Conservation (phyloP, 2,888 invertebrate genomes). For the Ophioninae sp. region DNA sequence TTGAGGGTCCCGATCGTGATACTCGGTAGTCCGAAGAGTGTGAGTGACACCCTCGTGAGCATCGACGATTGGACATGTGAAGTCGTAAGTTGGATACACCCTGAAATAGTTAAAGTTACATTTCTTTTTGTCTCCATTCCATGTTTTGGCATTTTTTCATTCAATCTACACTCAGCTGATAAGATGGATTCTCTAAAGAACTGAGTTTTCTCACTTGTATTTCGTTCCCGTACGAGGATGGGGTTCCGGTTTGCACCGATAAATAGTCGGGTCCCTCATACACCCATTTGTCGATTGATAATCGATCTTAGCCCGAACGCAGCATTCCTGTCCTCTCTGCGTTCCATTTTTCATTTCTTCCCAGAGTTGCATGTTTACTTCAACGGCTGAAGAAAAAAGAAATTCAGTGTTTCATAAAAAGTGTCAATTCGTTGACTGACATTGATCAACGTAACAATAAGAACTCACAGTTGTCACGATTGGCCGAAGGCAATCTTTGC, state of each 20-base stretch:
- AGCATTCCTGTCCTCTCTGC: constrained; percentile 91
- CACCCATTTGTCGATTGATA: constrained; percentile 98
- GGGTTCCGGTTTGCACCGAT: constrained; percentile 96
- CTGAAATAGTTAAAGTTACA: constrained; percentile 81
- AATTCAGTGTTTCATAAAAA: neutral
- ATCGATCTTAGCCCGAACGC: constrained; percentile 98
- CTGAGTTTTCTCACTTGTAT: constrained; percentile 86
- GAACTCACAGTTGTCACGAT: constrained; percentile 90
- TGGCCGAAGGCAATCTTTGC: constrained; percentile 91
- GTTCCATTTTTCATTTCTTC: constrained; percentile 96
- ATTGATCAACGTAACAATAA: too few relatives aligned
- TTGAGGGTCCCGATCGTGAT: constrained; percentile 98
- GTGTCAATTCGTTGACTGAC: neutral
- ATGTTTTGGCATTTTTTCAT: too few relatives aligned
- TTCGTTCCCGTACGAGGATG: constrained; percentile 96
- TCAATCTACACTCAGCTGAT: neutral
- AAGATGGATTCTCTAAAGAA: neutral
- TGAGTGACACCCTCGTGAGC: constrained; percentile 98
- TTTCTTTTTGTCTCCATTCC: neutral
- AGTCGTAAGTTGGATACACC: constrained; percentile 99
- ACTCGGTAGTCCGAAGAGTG: constrained; percentile 98
- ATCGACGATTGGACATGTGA: constrained; percentile 99
- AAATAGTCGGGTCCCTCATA: constrained; percentile 98
- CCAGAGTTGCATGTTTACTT: constrained; percentile 94
- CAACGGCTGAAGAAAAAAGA: constrained; percentile 84